Evolutionary conservation across 2,888 invertebrate species (phyloP).

Genomic region (Cactoblastis cactorum): DNA sequence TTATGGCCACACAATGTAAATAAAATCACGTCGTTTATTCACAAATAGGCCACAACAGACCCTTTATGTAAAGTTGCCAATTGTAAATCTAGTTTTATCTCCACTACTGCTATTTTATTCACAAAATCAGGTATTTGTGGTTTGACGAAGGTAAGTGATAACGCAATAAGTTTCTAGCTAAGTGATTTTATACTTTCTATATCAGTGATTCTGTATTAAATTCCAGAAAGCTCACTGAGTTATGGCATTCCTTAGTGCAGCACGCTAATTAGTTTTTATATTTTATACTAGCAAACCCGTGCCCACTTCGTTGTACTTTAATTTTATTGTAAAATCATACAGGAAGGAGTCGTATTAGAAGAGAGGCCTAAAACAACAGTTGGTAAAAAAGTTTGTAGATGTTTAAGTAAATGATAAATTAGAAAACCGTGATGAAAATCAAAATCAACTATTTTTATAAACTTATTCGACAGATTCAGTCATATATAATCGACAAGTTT

Average conservation of each 20-base stretch:
- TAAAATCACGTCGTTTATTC: constrained; percentile 22
- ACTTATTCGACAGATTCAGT: neutral
- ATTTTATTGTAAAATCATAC: too few relatives aligned
- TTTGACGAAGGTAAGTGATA: neutral
- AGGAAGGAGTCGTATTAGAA: too few relatives aligned
- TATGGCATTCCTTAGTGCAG: too few relatives aligned
- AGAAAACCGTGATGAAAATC: too few relatives aligned
- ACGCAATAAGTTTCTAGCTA: neutral
- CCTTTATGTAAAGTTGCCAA: constrained; percentile 25
- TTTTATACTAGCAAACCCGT: too few relatives aligned
- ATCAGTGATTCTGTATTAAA: neutral
- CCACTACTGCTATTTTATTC: constrained; percentile 20
- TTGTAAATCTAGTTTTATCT: constrained; percentile 23
- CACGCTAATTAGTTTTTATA: too few relatives aligned
- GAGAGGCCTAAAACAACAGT: too few relatives aligned
- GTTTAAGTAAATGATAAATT: too few relatives aligned
- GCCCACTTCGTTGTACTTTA: too few relatives aligned
- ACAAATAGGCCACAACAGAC: constrained; percentile 20
- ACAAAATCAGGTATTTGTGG: constrained; percentile 6
- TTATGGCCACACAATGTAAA: constrained; percentile 21
- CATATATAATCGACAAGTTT: neutral
- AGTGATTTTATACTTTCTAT: neutral
- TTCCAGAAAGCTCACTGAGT: too few relatives aligned
- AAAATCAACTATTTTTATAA: neutral
- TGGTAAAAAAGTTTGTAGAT: too few relatives aligned